These are phyloP conservation scores for Macrobrachium rosenbergii DNA, from an alignment of 1,140 invertebrate species.

Conservation along the genomic window DNA sequence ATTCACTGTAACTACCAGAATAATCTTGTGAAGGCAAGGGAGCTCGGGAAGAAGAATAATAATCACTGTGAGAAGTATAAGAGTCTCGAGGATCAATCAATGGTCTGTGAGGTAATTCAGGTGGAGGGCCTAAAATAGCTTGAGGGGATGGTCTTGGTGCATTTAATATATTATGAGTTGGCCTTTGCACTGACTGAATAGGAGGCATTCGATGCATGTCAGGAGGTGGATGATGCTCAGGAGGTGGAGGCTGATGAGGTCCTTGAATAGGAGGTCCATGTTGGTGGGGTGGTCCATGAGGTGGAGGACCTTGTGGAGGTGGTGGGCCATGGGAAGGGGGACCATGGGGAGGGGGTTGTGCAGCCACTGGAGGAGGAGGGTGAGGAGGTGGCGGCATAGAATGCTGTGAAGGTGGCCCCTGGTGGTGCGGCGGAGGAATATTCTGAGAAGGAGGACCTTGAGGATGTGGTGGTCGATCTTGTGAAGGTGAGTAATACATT, in stretches of 20 bases:
- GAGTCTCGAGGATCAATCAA: no score
- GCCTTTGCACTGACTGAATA: neutral
- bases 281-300: conserved; percentile 24
- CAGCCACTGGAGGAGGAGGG: conserved; percentile 27
- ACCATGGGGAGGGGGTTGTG: conserved; percentile 23
- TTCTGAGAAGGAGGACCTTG: conserved; percentile 24
- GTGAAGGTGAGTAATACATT: neutral
- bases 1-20: conserved; percentile 21
- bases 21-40: neutral
- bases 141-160: no score
- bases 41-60: neutral
- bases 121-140: no score
- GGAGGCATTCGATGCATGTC: conserved; percentile 8
- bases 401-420: conserved; percentile 20
- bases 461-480: conserved; percentile 33
- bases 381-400: conserved; percentile 30
- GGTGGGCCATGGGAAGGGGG: conserved; percentile 4
- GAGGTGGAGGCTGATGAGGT: conserved; percentile 31
- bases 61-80: no score
- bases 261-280: conserved; percentile 21
- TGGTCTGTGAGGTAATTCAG: no score
- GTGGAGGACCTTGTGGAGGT: conserved; percentile 24
- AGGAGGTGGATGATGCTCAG: conserved; percentile 26
- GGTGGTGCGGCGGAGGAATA: conserved; percentile 27
- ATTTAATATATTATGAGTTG: neutral